Percentiles rank a stretch among this genome's conserved stretches.
Evolutionary conservation across 2,113 vertebrate genomes (phyloP).

Genomic region (Hyla sarda): DNA sequence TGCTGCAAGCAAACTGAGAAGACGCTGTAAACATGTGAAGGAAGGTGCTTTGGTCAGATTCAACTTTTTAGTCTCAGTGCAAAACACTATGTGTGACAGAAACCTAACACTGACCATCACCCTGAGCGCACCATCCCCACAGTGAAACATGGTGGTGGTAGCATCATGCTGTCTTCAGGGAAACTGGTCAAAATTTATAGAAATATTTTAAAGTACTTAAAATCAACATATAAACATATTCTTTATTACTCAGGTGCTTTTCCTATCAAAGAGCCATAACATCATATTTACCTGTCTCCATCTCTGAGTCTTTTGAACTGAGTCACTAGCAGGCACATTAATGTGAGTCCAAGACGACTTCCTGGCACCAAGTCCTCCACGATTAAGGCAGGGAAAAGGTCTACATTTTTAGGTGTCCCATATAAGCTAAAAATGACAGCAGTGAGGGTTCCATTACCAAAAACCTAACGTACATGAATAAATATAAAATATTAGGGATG

Average conservation of each 20-base stretch:
- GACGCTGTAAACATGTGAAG: too few relatives aligned
- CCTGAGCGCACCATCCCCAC: too few relatives aligned
- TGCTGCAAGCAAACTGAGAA: too few relatives aligned
- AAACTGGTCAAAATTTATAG: too few relatives aligned
- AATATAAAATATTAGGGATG: too few relatives aligned
- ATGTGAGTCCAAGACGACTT: conserved; percentile 70
- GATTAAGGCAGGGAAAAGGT: conserved; percentile 75
- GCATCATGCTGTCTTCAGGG: too few relatives aligned
- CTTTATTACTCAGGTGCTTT: background rate
- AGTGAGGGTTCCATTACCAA: background rate
- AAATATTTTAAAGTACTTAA: too few relatives aligned
- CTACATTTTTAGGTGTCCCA: conserved; percentile 73
- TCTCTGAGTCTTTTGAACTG: conserved; percentile 73
- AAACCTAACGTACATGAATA: background rate
- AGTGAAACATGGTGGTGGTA: too few relatives aligned
- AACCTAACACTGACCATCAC: too few relatives aligned
- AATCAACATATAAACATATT: background rate
- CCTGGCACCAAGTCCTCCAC: conserved; percentile 74
- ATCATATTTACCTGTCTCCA: conserved; percentile 72
- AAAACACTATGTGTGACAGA: too few relatives aligned
- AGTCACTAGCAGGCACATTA: conserved; percentile 70
- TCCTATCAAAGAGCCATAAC: background rate
- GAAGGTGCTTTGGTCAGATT: too few relatives aligned
- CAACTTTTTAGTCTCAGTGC: too few relatives aligned
- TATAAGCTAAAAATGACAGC: conserved; percentile 68